Evolutionary conservation across 2,888 invertebrate species (phyloP), one percentile per base, ranked within the genome.

Genomic region (Dioctria linearis): DNA sequence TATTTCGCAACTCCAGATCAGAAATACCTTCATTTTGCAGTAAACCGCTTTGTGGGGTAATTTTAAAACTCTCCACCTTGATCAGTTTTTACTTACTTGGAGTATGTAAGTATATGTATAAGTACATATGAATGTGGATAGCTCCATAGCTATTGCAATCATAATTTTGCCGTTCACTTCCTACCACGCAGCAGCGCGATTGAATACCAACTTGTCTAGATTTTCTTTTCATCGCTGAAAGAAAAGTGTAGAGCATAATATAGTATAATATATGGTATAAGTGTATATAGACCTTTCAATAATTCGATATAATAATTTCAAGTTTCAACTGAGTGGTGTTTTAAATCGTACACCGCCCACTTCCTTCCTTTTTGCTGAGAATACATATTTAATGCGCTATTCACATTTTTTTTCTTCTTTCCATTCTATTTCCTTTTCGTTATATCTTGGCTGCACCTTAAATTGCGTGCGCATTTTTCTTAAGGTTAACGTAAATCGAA

Each of bases 341-440:
- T 69, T 49, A 69, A 37, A 39, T 51, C 69, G 51, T 13, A 51
- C 51, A 69, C 54, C 69, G 69, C 69, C 69, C 69, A 69, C 69
- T 69, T 69, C 69, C 69, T 69, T 69, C 69, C 69, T 69, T 51
- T 25, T 25, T 25, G 25, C 54, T 69, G 69, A 11, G 69, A 51
- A 69, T 54, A 25, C 25, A 25, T 25, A 49, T 39, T 25, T 1
- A 49, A 49, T 49, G 37, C 51, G 46, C 49, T 8, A 46, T 5
- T 66, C 69, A 37, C n/a, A 51, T 3, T 51, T 37, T 39, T 69
- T 69, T 49, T 69, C 42, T 13, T 67, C 9, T 67, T 51, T 69
- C 69, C 8, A 5, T 49, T 69, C 51, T 69, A 6, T n/a, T 54
- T 69, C 51, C 51, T 69, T 69, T 37, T 65, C 39, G 49, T 51